phyloP scores from a whole-genome alignment of 2,797 vertebrate species.

The Rallus crepitans region DNA sequence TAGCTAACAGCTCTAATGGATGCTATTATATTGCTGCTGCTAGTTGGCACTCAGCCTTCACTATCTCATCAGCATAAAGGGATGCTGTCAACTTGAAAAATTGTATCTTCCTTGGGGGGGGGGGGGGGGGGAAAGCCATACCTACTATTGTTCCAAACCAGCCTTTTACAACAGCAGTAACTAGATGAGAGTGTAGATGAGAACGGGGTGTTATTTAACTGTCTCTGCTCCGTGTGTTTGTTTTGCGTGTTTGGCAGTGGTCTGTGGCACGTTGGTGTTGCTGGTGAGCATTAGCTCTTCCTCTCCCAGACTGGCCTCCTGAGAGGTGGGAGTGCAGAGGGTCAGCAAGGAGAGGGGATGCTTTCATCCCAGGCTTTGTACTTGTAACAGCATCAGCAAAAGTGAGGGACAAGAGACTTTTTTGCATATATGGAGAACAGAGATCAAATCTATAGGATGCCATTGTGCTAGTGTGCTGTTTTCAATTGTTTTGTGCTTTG shows the following conservation, averaged over 20 bases:
- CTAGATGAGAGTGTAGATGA: not conserved
- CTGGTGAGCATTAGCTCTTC: not conserved
- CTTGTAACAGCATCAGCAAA: not conserved
- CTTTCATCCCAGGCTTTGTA: not conserved
- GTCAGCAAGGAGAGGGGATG: not conserved
- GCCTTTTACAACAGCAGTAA: not conserved
- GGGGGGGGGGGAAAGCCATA: not conserved
- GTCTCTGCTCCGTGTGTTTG: not conserved
- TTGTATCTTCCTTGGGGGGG: not conserved
- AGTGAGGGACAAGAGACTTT: not conserved
- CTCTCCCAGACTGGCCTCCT: not conserved
- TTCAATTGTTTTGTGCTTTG: not conserved
- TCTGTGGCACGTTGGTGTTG: not conserved
- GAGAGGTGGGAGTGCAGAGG: not conserved
- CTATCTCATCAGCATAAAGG: conserved; percentile 57
- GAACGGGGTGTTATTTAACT: not conserved
- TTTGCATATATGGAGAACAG: not conserved
- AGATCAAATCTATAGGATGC: not conserved
- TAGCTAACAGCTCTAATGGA: conserved; percentile 55
- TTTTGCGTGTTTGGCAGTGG: not conserved
- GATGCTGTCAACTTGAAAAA: conserved; percentile 61
- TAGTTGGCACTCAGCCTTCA: conserved; percentile 33
- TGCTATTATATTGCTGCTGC: conserved; percentile 57
- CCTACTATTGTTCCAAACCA: not conserved
- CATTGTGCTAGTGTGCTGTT: not conserved